phyloP scores from a whole-genome alignment of 2,797 vertebrate species.

The Podarcis lilfordi region DNA sequence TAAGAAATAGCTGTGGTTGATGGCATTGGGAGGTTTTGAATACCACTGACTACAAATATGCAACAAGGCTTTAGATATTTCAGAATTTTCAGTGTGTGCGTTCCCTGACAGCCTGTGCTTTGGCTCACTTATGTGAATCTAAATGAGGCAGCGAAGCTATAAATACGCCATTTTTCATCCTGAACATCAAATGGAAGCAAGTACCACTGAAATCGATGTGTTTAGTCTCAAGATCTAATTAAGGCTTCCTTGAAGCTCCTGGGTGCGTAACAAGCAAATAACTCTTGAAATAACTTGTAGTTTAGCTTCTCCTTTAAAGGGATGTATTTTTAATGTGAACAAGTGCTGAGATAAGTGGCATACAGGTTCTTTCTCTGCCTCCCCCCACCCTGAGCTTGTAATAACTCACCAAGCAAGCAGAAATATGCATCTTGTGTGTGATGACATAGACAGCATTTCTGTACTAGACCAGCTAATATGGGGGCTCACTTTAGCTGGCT shows the following conservation, averaged over 20 bases:
- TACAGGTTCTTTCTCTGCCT: too few relatives aligned
- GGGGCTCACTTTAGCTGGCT: background rate
- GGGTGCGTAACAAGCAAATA: background rate
- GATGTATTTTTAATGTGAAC: background rate
- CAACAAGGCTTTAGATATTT: background rate
- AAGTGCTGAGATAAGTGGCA: background rate
- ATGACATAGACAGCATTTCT: background rate
- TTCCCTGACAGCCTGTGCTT: background rate
- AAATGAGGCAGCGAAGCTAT: background rate
- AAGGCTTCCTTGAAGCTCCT: background rate
- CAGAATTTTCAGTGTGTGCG: background rate
- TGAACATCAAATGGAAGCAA: background rate
- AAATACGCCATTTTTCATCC: background rate
- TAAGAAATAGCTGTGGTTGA: background rate
- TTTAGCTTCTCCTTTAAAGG: background rate
- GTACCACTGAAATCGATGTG: background rate
- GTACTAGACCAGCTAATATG: background rate
- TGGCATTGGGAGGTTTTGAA: background rate
- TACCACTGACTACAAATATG: background rate
- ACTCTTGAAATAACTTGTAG: background rate
- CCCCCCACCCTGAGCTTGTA: background rate
- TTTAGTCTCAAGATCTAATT: background rate
- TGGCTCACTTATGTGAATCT: background rate
- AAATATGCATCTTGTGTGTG: background rate
- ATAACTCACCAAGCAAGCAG: background rate